Evolutionary conservation across 2,113 vertebrate genomes (phyloP).

Genomic region (Ciconia maguari): DNA sequence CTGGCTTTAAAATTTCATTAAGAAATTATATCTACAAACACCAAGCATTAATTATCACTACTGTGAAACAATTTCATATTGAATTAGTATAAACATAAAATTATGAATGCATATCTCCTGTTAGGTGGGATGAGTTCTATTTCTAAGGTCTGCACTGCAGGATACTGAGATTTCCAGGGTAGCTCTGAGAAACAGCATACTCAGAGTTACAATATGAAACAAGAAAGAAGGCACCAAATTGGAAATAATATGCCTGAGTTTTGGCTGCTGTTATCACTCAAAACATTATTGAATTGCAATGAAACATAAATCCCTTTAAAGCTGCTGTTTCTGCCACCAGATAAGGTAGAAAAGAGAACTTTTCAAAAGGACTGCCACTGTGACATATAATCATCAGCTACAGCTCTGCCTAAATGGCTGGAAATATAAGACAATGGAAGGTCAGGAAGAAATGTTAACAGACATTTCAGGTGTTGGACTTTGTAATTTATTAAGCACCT

Average conservation of each 20-base stretch:
- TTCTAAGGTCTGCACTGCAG: background rate
- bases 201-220: background rate
- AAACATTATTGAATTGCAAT: background rate
- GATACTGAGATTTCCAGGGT: background rate
- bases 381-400: background rate
- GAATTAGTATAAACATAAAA: background rate
- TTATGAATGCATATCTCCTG: background rate
- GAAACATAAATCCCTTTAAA: constrained; percentile 14
- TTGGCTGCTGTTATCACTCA: background rate
- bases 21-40: background rate
- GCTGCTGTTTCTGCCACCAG: background rate
- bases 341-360: background rate
- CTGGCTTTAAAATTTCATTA: background rate
- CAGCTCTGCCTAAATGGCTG: background rate
- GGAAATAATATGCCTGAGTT: background rate
- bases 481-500: background rate
- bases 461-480: background rate
- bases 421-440: background rate
- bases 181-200: background rate
- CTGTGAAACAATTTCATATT: background rate
- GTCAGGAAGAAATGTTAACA: background rate
- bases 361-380: background rate
- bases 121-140: background rate
- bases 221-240: background rate
- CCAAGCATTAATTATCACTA: background rate